Conservation (phyloP, 1,140 invertebrate species). For the Drosophila littoralis region DNA sequence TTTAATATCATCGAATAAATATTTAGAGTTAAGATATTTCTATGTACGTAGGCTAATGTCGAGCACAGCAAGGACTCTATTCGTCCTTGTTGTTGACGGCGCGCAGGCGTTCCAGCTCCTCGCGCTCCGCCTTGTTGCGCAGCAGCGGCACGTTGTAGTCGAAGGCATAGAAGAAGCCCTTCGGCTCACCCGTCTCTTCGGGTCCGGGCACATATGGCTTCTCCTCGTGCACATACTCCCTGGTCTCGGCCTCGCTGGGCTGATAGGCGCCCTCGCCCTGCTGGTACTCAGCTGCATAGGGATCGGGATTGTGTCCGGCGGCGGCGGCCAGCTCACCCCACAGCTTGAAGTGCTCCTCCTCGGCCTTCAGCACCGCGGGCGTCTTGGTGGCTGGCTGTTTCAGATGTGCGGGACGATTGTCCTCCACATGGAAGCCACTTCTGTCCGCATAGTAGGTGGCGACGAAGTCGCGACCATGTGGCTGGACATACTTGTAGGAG, state of each 20-base stretch:
- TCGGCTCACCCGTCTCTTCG: conserved; percentile 86
- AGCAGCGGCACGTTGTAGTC: conserved; percentile 86
- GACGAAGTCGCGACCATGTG: conserved; percentile 79
- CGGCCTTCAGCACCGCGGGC: conserved; percentile 86
- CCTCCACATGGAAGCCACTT: conserved; percentile 88
- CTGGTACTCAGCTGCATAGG: conserved; percentile 81
- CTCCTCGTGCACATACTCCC: conserved; percentile 75
- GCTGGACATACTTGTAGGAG: conserved; percentile 82
- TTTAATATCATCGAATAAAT: conserved; percentile 71
- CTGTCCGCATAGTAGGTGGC: conserved; percentile 88
- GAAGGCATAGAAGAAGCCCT: conserved; percentile 89
- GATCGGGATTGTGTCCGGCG: conserved; percentile 85
- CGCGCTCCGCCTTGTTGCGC: conserved; percentile 81
- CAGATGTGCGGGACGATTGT: conserved; percentile 87
- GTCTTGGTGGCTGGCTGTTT: conserved; percentile 86
- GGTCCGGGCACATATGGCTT: conserved; percentile 74
- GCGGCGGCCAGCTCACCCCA: conserved; percentile 87
- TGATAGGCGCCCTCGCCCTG: conserved; percentile 67
- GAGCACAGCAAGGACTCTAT: conserved; percentile 20
- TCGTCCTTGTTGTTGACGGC: conserved; percentile 77
- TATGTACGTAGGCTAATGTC: conserved; percentile 37
- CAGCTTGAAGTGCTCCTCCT: conserved; percentile 87
- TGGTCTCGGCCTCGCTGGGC: conserved; percentile 63
- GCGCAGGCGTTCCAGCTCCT: conserved; percentile 72
- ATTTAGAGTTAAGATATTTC: conserved; percentile 58